Evolutionary conservation across 1,140 invertebrate genomes (phyloP).

Genomic region (Teleopsis dalmanni): DNA sequence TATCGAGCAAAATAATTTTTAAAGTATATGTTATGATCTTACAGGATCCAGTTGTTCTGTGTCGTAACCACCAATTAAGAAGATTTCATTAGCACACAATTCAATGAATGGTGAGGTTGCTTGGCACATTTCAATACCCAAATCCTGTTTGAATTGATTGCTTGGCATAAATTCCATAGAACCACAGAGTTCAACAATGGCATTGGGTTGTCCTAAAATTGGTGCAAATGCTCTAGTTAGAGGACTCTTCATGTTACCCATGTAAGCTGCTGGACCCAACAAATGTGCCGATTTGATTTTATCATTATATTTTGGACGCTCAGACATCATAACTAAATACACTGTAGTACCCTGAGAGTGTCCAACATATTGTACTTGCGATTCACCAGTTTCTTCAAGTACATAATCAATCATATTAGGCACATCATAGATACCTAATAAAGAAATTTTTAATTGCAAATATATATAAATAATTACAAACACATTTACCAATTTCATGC

Average conservation of each 20-base stretch:
- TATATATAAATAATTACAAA: too few relatives aligned
- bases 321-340: conserved; percentile 50
- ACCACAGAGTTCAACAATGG: conserved; percentile 14
- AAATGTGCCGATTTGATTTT: conserved; percentile 50
- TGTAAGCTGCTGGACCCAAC: conserved; percentile 53
- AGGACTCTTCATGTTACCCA: conserved; percentile 25
- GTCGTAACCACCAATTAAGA: conserved; percentile 23
- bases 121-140: conserved; percentile 27
- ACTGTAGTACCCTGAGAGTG: conserved; percentile 54
- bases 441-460: too few relatives aligned
- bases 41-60: conserved; percentile 44
- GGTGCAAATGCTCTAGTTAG: conserved; percentile 5
- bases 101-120: conserved; percentile 15
- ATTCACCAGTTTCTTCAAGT: conserved; percentile 48
- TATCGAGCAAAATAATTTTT: neutral
- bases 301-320: conserved; percentile 51
- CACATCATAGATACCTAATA: conserved; percentile 58
- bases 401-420: conserved; percentile 62
- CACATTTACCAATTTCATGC: conserved; percentile 66
- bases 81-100: conserved; percentile 25
- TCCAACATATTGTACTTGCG: conserved; percentile 55
- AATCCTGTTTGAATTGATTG: conserved; percentile 21
- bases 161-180: conserved; percentile 27
- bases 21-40: conserved; percentile 46
- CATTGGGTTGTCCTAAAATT: conserved; percentile 17